A percentile compares a stretch with the other conserved stretches of the same genome.
phyloP scores from a whole-genome alignment of 2,888 invertebrate genomes.

The Abscondita cerata region DNA sequence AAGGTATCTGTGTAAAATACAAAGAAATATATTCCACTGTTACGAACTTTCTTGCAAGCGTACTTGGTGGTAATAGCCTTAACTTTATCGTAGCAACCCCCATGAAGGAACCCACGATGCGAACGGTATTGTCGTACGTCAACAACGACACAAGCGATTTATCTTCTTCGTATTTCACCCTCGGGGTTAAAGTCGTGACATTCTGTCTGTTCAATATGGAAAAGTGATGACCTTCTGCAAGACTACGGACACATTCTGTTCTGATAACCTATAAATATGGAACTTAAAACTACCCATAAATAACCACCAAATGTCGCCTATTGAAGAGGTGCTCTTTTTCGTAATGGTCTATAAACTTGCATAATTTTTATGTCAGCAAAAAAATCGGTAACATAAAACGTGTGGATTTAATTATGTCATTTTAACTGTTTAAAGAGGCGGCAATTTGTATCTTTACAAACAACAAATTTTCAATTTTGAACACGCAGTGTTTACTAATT shows the following conservation, averaged over 20 bases:
- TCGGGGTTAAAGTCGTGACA: conserved; percentile 49
- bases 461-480: conserved; percentile 52
- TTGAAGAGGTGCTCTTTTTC: conserved; percentile 21
- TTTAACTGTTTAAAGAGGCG: too few relatives aligned
- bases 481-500: conserved; percentile 51
- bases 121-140: conserved; percentile 56
- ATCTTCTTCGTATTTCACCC: conserved; percentile 56
- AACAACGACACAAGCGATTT: conserved; percentile 55
- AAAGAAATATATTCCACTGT: conserved; percentile 21
- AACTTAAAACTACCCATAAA: conserved; percentile 22
- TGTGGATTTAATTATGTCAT: conserved; percentile 49
- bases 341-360: conserved; percentile 30
- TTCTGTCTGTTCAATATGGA: conserved; percentile 47
- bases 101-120: conserved; percentile 30
- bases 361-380: conserved; percentile 43
- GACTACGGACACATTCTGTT: conserved; percentile 27
- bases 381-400: conserved; percentile 41
- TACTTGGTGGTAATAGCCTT: conserved; percentile 35
- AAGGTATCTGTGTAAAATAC: conserved; percentile 13
- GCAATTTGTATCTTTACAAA: too few relatives aligned
- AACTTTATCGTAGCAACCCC: conserved; percentile 36
- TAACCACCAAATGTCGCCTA: conserved; percentile 17
- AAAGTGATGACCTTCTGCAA: conserved; percentile 45
- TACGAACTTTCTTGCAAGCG: conserved; percentile 20
- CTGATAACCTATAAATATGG: conserved; percentile 32